Percentiles rank a stretch among this genome's conserved stretches.
phyloP scores from a whole-genome alignment of 2,113 vertebrate species.

The Chrysochloris asiatica region DNA sequence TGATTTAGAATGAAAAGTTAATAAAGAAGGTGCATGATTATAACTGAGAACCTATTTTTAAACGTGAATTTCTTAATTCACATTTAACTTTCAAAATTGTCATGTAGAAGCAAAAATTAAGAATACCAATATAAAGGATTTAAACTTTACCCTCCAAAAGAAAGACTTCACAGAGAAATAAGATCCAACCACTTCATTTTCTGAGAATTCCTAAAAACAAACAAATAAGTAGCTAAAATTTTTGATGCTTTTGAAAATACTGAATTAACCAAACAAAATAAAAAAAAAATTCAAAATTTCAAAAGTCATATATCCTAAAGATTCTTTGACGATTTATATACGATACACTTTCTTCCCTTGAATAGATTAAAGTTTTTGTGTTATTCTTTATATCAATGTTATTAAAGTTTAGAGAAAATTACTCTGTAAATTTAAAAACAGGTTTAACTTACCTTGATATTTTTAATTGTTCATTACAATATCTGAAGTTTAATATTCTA shows the following conservation, averaged over 20 bases:
- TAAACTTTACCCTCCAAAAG: constrained; percentile 79
- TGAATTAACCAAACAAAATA: constrained; percentile 18
- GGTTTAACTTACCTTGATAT: constrained; percentile 59
- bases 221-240: constrained; percentile 71
- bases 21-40: constrained; percentile 40
- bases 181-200: constrained; percentile 78
- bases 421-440: constrained; percentile 11
- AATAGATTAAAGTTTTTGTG: neutral
- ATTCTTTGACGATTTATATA: neutral
- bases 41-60: constrained; percentile 2
- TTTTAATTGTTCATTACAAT: constrained; percentile 1
- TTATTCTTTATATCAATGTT: neutral
- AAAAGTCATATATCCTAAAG: neutral
- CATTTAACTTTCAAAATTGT: constrained; percentile 37
- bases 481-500: constrained; percentile 17
- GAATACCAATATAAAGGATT: constrained; percentile 57
- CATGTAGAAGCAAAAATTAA: constrained; percentile 36
- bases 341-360: neutral
- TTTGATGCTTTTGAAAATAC: neutral
- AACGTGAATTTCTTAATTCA: constrained; percentile 48
- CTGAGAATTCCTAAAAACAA: constrained; percentile 78
- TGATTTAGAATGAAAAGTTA: constrained; percentile 10
- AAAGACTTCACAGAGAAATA: constrained; percentile 80
- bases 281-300: neutral
- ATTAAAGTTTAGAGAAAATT: neutral